Evolutionary conservation across 2,797 vertebrate species (phyloP), one percentile per base, ranked within the genome.

Genomic region (Tachyglossus aculeatus): DNA sequence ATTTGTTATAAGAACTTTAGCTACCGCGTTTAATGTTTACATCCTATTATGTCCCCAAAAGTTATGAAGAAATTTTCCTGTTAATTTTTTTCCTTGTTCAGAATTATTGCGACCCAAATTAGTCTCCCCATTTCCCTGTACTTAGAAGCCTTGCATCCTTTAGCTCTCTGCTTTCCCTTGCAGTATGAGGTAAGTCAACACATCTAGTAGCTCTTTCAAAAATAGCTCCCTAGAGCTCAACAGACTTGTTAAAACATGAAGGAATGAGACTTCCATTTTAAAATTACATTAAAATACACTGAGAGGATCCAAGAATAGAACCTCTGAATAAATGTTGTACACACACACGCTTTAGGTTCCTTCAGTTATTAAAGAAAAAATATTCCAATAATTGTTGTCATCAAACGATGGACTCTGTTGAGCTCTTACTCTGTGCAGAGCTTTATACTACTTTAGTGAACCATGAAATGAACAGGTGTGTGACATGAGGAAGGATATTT

Each of bases 161-260:
- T 75, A 70, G 79, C 13, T 16, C 55, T 62, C 31, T 54, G 29
- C 15, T 27, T 34, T 22, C 60, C 55, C 52, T 9, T 24, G 10
- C 58, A 34, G 27, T 39, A 1, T 39, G 74, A 6, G 57, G 56
- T 82, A 71, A 89, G 79, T 78, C 34, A 31, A 40, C 8, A 0
- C 0, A 0, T 37, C 59, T 45, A 60, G 34, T 50, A 62, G 24
- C 10, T 4, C 66, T 64, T 31, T 25, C 3, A 50, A 48, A 56
- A 4, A 21, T 36, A 50, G 4, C 59, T 68, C 29, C 24, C 24
- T 47, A 48, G 19, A 16, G 29, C 25, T 10, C 22, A n/a, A 27
- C 22, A 21, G 8, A 1, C 13, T 27, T 7, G 2, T 19, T 19
- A 1, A 5, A 13, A 5, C 24, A 36, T 3, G 12, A 38, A 24